Conservation (phyloP, 2,797 vertebrate genomes). For the Naso thynnoides region DNA sequence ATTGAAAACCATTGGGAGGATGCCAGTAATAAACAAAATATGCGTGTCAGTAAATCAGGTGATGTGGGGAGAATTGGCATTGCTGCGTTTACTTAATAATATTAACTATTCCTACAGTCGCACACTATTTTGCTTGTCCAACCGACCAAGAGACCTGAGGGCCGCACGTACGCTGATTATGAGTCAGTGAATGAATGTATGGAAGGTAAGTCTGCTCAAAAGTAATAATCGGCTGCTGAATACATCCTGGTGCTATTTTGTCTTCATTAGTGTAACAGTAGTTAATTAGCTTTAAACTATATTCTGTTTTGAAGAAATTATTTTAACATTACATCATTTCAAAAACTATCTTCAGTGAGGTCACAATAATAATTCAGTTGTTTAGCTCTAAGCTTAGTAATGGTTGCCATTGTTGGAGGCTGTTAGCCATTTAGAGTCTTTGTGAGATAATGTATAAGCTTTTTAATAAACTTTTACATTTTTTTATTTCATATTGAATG, state of each 20-base stretch:
- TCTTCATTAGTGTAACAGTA: background rate
- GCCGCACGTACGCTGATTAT: slow-evolving; percentile 98
- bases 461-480: no score
- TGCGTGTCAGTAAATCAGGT: background rate
- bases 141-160: slow-evolving; percentile 98
- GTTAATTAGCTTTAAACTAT: background rate
- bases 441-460: background rate
- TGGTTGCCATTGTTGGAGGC: background rate
- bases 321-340: background rate
- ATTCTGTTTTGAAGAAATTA: background rate
- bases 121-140: slow-evolving; percentile 98
- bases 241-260: background rate
- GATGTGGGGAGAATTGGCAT: background rate
- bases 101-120: slow-evolving; percentile 83
- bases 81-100: slow-evolving; percentile 18
- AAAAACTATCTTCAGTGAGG: background rate
- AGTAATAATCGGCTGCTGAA: no score
- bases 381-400: background rate
- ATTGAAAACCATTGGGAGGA: background rate
- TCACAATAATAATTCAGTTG: background rate
- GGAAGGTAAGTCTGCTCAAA: slow-evolving; percentile 89
- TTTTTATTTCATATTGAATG: background rate
- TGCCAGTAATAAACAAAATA: background rate
- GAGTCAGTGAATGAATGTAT: slow-evolving; percentile 99
- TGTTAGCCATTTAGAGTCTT: background rate